These are phyloP conservation scores for Eugnorisma glareosa DNA, from an alignment of 2,888 invertebrate species.

Conservation along the genomic window DNA sequence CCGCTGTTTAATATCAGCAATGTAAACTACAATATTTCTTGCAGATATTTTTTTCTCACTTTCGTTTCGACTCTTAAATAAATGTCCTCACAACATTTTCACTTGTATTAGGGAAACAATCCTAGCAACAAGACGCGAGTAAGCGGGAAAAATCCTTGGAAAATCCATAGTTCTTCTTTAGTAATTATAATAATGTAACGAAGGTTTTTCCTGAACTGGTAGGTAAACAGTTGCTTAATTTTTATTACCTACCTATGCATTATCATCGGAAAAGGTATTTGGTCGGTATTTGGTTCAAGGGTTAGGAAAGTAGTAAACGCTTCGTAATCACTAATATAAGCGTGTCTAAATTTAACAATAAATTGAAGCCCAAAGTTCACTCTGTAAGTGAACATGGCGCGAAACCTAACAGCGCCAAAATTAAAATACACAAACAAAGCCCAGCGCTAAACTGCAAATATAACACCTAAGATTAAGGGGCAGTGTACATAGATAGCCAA, in stretches of 20 bases:
- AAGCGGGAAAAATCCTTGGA: neutral
- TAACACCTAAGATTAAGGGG: slow-evolving; percentile 63
- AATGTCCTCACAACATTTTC: neutral
- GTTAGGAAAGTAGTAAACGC: neutral
- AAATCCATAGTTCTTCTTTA: neutral
- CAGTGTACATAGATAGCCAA: slow-evolving; percentile 65
- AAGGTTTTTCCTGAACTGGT: neutral
- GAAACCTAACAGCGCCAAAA: slow-evolving; percentile 19
- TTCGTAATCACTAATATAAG: neutral
- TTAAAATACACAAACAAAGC: slow-evolving; percentile 24
- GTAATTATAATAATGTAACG: neutral
- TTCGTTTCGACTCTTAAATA: neutral
- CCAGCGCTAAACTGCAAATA: slow-evolving; percentile 56
- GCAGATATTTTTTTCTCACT: neutral
- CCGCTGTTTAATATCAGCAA: neutral
- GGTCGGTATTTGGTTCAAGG: neutral
- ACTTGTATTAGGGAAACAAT: neutral
- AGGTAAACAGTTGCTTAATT: neutral
- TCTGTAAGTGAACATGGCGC: neutral
- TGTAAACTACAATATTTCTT: neutral
- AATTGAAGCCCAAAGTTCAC: neutral
- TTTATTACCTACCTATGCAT: neutral
- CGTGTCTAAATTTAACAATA: neutral
- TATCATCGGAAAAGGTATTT: neutral
- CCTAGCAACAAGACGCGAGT: neutral